Conservation (phyloP, 2,797 vertebrate genomes). For the Holocentrus rufus region DNA sequence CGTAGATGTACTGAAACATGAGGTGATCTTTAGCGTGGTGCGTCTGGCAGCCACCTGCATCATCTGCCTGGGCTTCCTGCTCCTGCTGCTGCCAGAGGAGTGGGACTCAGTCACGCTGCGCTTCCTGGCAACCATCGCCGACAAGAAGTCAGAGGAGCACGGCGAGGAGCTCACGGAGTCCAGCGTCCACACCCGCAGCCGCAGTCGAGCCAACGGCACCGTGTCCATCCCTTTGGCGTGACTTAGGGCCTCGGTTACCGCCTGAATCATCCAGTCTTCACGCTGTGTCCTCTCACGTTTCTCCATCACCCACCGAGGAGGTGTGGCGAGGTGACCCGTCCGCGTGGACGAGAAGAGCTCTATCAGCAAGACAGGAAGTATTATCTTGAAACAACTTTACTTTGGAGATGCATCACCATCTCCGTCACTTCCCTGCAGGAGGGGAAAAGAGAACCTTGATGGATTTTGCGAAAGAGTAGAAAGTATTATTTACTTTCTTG, state of each 20-base stretch:
- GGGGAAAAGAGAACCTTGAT: conserved; percentile 36
- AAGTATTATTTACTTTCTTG: conserved; percentile 73
- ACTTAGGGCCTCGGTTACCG: conserved; percentile 45
- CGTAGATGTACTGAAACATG: conserved; percentile 95
- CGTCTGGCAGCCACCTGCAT: conserved; percentile 95
- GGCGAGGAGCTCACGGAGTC: conserved; percentile 90
- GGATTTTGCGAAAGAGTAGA: conserved; percentile 57
- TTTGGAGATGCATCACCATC: conserved; percentile 43
- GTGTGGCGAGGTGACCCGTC: conserved; percentile 39
- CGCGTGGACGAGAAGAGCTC: conserved; percentile 27
- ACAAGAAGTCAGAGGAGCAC: conserved; percentile 94
- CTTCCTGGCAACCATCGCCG: conserved; percentile 93
- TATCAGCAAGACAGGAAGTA: conserved; percentile 50
- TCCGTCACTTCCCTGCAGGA: conserved; percentile 43
- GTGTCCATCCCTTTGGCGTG: conserved; percentile 95
- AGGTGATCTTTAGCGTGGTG: conserved; percentile 97
- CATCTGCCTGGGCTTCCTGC: conserved; percentile 95
- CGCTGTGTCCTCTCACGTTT: conserved; percentile 38
- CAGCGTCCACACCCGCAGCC: conserved; percentile 88
- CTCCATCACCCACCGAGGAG: conserved; percentile 38
- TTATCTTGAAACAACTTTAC: conserved; percentile 41
- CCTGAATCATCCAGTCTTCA: conserved; percentile 19
- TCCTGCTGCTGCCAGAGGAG: conserved; percentile 96
- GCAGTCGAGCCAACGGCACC: conserved; percentile 91
- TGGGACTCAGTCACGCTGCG: conserved; percentile 96